These are phyloP conservation scores for Xyrichtys novacula DNA, from an alignment of 2,797 vertebrate species.

Conservation along the genomic window DNA sequence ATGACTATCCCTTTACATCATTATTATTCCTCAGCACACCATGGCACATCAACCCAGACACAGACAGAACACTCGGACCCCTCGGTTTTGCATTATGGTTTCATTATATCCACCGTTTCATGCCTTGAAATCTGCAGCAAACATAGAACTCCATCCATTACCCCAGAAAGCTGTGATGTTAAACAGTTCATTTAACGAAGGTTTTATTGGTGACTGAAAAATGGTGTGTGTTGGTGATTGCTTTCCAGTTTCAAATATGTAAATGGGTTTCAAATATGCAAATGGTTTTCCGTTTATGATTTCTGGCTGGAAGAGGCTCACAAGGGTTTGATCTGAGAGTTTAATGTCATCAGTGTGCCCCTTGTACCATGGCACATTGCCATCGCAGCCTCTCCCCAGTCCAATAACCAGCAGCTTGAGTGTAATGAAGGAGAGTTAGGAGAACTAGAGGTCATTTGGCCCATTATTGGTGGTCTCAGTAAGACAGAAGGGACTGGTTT, in stretches of 20 bases:
- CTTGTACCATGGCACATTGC: slow-evolving; percentile 72
- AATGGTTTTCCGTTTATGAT: slow-evolving; percentile 71
- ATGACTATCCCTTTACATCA: slow-evolving; percentile 68
- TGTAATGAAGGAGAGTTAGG: slow-evolving; percentile 77
- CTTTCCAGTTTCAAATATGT: slow-evolving; percentile 70
- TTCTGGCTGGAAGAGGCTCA: slow-evolving; percentile 66
- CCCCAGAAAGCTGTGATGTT: slow-evolving; percentile 61
- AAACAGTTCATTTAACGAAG: slow-evolving; percentile 69
- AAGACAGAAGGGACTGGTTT: slow-evolving; percentile 56
- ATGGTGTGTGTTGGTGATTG: slow-evolving; percentile 62
- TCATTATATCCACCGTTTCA: slow-evolving; percentile 66
- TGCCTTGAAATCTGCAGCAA: slow-evolving; percentile 58
- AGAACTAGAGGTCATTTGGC: slow-evolving; percentile 78
- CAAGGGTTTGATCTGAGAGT: slow-evolving; percentile 75
- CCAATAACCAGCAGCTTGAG: slow-evolving; percentile 77
- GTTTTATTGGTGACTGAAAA: slow-evolving; percentile 73
- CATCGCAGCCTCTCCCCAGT: slow-evolving; percentile 66
- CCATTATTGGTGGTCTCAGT: slow-evolving; percentile 70
- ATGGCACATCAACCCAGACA: slow-evolving; percentile 69
- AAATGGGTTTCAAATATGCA: slow-evolving; percentile 70
- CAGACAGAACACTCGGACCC: slow-evolving; percentile 56
- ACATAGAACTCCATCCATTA: slow-evolving; percentile 65
- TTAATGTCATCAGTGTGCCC: slow-evolving; percentile 77
- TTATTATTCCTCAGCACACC: slow-evolving; percentile 75
- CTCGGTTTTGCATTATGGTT: slow-evolving; percentile 66